These are phyloP conservation scores for Drosophila parvula DNA, from an alignment of 1,140 invertebrate species.

Conservation along the genomic window DNA sequence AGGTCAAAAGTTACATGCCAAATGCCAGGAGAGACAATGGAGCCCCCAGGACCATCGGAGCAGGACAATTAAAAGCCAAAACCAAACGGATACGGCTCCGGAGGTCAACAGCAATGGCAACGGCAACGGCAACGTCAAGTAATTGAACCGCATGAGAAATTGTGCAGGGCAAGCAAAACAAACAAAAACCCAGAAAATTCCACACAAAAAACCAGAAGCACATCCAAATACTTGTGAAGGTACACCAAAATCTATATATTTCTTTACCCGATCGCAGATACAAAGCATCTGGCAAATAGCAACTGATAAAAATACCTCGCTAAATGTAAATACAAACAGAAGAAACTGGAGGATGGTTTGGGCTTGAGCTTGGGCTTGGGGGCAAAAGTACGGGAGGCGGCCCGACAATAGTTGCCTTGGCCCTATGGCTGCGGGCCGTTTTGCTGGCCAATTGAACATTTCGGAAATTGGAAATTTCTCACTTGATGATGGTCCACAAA, in stretches of 20 bases:
- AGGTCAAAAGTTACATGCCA: slow-evolving; percentile 40
- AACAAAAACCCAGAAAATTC: slow-evolving; percentile 9
- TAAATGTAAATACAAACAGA: slow-evolving; percentile 45
- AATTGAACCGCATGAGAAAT: slow-evolving; percentile 43
- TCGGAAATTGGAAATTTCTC: slow-evolving; percentile 81
- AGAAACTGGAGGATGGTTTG: background rate
- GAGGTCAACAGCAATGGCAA: slow-evolving; percentile 24
- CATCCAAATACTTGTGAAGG: slow-evolving; percentile 9
- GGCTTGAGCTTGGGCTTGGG: background rate
- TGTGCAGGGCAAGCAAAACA: slow-evolving; percentile 20
- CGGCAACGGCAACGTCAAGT: slow-evolving; percentile 12
- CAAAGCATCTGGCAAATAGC: slow-evolving; percentile 32
- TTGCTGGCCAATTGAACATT: slow-evolving; percentile 80
- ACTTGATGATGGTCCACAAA: slow-evolving; percentile 76
- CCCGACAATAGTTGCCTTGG: slow-evolving; percentile 43
- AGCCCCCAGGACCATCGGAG: slow-evolving; percentile 18
- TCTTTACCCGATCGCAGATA: slow-evolving; percentile 34
- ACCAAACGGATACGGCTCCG: slow-evolving; percentile 32
- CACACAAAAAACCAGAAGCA: slow-evolving; percentile 6
- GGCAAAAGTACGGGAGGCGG: background rate
- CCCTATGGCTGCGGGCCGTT: slow-evolving; percentile 64
- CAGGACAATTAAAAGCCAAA: slow-evolving; percentile 43
- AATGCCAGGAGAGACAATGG: slow-evolving; percentile 26
- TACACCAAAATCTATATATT: background rate
- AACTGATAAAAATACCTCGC: slow-evolving; percentile 47